Evolutionary conservation across 2,113 vertebrate species (phyloP), one percentile per base, ranked within the genome.

Genomic region (Corynorhinus townsendii): DNA sequence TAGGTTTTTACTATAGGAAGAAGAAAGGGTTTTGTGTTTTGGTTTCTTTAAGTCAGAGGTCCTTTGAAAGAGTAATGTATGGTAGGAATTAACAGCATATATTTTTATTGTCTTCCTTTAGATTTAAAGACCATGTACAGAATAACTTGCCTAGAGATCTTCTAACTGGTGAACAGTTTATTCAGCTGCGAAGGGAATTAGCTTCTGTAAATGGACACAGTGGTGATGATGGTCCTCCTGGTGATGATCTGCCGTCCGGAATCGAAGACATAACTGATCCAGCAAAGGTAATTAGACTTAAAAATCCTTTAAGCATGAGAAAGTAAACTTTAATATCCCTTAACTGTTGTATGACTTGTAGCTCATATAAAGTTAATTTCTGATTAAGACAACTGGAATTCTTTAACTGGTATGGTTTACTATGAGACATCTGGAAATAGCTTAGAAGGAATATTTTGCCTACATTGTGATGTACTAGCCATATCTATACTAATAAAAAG

Each of bases 41-140:
- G 1, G 17, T 43, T 89, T 66, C 4, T 76, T 84, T 68, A 86
- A 89, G 73, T 86, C 4, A 43, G 30, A 69, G 9, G 69, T 95
- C 28, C 20, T 94, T 79, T 84, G 20, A 85, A 95, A 93, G 72
- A 73, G 6, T 73, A 89, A 45, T 56, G 10, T 76, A 7, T 84
- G 38, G 9, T 64, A 84, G 43, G 45, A 82, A 81, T 79, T 56
- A 86, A 72, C 11, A 62, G 2, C n/a, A 45, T 59, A 4, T 52
- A 94, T 91, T 92, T 84, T 96, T 91, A 33, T 45, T 98, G 20
- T 19, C 73, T 95, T 0, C 84, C 24, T 85, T 10, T 82, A 99
- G 99, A 98, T 99, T 99, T 97, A 99, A 99, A 98, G 99, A 99
- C 2, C 99, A 99, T 11, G 98, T 99, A 77, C 99, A 99, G 98